Percentiles rank a stretch among this genome's conserved stretches.
Evolutionary conservation across 64 coral and sea anemone genomes (phyloP).

Genomic region (Montipora sp.): DNA sequence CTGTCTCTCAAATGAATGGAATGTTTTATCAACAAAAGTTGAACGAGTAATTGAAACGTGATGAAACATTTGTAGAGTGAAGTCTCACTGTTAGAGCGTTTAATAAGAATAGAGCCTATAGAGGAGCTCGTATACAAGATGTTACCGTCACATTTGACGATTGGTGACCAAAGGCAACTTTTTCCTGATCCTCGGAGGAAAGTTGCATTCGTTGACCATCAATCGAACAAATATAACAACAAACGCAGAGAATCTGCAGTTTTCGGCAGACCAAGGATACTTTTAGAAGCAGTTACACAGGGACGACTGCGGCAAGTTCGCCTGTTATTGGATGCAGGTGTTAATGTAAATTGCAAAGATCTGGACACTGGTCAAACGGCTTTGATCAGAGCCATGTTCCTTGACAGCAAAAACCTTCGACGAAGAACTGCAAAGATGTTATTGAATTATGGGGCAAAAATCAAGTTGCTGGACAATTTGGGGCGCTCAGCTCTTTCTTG

Average conservation of each 20-base stretch:
- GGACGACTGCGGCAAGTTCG: constrained; percentile 78
- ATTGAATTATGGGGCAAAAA: constrained; percentile 82
- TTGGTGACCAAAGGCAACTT: constrained; percentile 30
- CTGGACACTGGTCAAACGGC: constrained; percentile 76
- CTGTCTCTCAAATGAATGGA: not conserved
- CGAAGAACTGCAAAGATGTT: constrained; percentile 72
- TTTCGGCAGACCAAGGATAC: constrained; percentile 74
- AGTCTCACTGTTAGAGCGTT: not conserved
- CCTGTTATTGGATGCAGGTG: constrained; percentile 83
- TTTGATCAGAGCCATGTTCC: constrained; percentile 79
- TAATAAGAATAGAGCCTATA: not conserved
- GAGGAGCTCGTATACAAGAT: not conserved
- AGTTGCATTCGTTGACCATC: not conserved
- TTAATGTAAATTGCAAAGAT: constrained; percentile 91
- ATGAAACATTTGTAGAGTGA: constrained; percentile 1
- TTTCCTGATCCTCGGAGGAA: not conserved
- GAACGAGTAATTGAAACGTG: constrained; percentile 10
- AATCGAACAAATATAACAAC: not conserved
- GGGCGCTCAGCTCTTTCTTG: constrained; percentile 82
- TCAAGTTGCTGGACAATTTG: constrained; percentile 55
- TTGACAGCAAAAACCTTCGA: constrained; percentile 79
- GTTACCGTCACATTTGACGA: not conserved
- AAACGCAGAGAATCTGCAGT: not conserved
- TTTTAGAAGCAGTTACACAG: constrained; percentile 79
- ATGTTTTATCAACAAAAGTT: constrained; percentile 19